Percentiles rank a stretch among this genome's conserved stretches.
These are phyloP conservation scores for Drosophila neocordata DNA, from an alignment of 1,140 invertebrate species.

Conservation along the genomic window DNA sequence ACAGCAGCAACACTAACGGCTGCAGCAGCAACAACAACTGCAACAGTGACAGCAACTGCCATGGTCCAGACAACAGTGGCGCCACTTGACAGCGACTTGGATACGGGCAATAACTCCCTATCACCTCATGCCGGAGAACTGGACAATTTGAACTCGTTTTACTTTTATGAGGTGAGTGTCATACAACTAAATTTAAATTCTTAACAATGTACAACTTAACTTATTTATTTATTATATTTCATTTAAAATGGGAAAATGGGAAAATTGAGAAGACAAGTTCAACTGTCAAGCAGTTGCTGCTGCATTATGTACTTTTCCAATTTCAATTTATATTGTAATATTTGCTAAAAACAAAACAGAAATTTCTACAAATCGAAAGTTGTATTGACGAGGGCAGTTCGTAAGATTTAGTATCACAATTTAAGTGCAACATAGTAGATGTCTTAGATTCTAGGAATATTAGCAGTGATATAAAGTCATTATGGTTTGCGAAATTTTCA, in stretches of 20 bases:
- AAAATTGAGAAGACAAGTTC: slow-evolving; percentile 9
- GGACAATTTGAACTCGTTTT: slow-evolving; percentile 77
- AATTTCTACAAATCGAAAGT: background rate
- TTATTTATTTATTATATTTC: slow-evolving; percentile 54
- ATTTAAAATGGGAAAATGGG: background rate
- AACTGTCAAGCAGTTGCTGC: slow-evolving; percentile 24
- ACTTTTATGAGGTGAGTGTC: slow-evolving; percentile 72
- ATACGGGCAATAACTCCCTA: slow-evolving; percentile 40
- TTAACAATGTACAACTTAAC: slow-evolving; percentile 13
- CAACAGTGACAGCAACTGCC: slow-evolving; percentile 11
- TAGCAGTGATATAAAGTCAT: too few relatives aligned
- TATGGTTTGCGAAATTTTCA: too few relatives aligned
- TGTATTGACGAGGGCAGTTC: slow-evolving; percentile 1
- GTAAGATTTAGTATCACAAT: background rate
- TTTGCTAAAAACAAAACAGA: slow-evolving; percentile 16
- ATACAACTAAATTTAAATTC: slow-evolving; percentile 12
- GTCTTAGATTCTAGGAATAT: too few relatives aligned
- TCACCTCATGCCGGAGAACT: slow-evolving; percentile 48
- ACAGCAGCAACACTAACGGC: slow-evolving; percentile 15
- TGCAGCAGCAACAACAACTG: slow-evolving; percentile 21
- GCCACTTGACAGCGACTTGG: slow-evolving; percentile 50
- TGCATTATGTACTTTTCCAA: slow-evolving; percentile 27
- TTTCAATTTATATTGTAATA: slow-evolving; percentile 37
- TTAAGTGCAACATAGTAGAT: too few relatives aligned
- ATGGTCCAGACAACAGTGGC: slow-evolving; percentile 61